phyloP scores from a whole-genome alignment of 2,888 invertebrate species.

The Nemoura dubitans region DNA sequence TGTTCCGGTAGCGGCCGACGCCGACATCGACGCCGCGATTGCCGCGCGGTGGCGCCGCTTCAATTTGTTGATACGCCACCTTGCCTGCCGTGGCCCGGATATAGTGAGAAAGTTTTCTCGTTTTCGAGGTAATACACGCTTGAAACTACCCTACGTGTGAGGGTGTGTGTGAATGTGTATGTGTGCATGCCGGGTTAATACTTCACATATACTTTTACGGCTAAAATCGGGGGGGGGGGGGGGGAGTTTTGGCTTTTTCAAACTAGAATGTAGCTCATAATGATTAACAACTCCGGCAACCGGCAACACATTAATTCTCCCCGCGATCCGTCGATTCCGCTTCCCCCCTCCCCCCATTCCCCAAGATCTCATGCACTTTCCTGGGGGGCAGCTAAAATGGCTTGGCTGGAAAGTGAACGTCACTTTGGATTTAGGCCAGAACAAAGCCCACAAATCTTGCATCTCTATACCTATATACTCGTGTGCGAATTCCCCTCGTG shows the following conservation, averaged over 20 bases:
- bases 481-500: not conserved
- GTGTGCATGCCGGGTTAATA: conserved; percentile 1
- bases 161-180: no score
- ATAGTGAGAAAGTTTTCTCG: conserved; percentile 41
- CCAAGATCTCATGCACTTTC: not conserved
- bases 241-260: conserved; percentile 29
- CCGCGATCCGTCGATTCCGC: not conserved
- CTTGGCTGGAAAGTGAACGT: conserved; percentile 21
- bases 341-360: not conserved
- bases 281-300: conserved; percentile 40
- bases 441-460: conserved; percentile 23
- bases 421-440: conserved; percentile 33
- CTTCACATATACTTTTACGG: conserved; percentile 41
- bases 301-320: conserved; percentile 21
- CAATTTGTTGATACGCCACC: conserved; percentile 40
- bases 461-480: no score
- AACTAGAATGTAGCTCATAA: conserved; percentile 40
- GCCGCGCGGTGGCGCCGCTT: not conserved
- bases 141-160: conserved; percentile 32
- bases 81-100: conserved; percentile 16
- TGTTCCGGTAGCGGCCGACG: not conserved
- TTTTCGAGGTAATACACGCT: conserved; percentile 31
- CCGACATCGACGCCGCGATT: not conserved
- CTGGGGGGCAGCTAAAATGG: not conserved
- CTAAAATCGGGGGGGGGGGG: not conserved